phyloP scores from a whole-genome alignment of 1,140 invertebrate species.

The Rhizoglyphus robini region DNA sequence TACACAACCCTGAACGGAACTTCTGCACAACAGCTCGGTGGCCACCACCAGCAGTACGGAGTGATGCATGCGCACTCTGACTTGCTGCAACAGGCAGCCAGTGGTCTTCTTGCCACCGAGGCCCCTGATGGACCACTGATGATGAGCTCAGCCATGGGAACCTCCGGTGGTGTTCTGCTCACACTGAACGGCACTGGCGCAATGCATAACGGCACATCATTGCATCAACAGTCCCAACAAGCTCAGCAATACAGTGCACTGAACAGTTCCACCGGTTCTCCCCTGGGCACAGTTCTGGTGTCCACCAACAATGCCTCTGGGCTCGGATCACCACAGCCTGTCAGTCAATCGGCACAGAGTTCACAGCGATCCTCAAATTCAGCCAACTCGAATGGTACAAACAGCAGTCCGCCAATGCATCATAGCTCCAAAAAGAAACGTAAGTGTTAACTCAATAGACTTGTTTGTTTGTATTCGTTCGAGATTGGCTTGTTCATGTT shows the following conservation, averaged over 20 bases:
- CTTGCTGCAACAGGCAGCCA: slow-evolving; percentile 8
- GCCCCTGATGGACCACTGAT: neutral
- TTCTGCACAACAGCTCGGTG: neutral
- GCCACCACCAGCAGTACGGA: neutral
- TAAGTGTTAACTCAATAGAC: neutral
- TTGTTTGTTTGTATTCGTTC: no score
- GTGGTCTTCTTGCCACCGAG: neutral
- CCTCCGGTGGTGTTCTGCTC: neutral
- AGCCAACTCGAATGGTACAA: slow-evolving; percentile 4
- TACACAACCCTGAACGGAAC: neutral
- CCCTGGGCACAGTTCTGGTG: neutral
- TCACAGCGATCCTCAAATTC: neutral
- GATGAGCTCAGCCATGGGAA: neutral
- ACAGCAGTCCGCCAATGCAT: neutral
- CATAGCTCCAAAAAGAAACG: slow-evolving; percentile 8
- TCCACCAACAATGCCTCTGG: neutral
- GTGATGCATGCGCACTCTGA: neutral
- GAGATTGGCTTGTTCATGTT: neutral
- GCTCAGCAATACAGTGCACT: neutral
- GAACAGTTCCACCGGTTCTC: neutral
- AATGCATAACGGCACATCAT: neutral
- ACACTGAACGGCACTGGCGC: neutral
- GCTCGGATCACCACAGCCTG: neutral
- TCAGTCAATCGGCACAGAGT: neutral
- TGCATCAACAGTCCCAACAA: neutral